Evolutionary conservation across 2,113 vertebrate genomes (phyloP).

Genomic region (Bos indicus): DNA sequence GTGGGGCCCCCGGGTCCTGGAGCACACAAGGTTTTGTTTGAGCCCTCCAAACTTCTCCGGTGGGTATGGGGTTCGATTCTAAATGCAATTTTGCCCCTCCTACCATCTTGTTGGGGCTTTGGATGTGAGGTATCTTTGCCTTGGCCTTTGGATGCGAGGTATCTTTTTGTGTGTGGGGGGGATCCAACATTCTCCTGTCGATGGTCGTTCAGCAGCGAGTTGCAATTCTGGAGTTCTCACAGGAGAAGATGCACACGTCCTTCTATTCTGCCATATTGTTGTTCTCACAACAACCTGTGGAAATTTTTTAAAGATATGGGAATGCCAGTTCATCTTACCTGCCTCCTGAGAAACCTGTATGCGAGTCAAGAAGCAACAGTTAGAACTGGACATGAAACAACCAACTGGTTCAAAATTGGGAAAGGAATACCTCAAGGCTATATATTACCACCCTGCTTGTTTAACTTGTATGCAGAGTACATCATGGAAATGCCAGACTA

Average conservation of each 20-base stretch:
- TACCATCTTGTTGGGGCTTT: neutral
- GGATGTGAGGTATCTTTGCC: neutral
- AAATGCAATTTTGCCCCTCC: neutral
- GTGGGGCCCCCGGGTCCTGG: accelerated
- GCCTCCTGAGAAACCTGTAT: neutral
- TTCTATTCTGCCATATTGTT: neutral
- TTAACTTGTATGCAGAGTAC: neutral
- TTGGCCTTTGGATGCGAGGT: neutral
- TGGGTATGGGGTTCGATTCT: neutral
- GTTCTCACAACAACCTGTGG: neutral
- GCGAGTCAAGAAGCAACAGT: neutral
- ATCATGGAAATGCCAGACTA: neutral
- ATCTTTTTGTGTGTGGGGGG: neutral
- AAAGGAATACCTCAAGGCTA: neutral
- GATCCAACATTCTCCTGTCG: neutral
- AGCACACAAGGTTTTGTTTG: neutral
- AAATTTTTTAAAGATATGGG: neutral
- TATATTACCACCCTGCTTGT: neutral
- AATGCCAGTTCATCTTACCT: neutral
- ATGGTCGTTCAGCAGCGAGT: neutral
- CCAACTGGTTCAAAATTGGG: neutral
- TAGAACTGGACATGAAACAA: neutral
- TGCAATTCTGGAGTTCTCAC: neutral
- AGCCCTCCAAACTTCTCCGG: neutral
- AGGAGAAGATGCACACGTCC: neutral